These are phyloP conservation scores for Meteorus colon DNA, from an alignment of 2,888 invertebrate genomes.

Conservation along the genomic window DNA sequence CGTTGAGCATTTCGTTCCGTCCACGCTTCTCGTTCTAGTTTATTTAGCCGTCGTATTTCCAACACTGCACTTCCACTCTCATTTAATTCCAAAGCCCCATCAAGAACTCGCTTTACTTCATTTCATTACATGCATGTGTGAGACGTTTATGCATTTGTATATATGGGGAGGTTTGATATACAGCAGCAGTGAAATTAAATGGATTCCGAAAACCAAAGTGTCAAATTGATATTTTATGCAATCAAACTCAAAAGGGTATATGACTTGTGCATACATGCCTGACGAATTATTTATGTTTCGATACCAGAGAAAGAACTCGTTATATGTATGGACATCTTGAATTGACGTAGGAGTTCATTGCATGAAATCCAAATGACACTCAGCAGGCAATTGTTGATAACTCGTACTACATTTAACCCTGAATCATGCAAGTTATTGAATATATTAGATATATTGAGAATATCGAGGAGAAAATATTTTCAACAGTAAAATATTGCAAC, in stretches of 20 bases:
- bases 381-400: too few species aligned
- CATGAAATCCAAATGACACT: too few species aligned
- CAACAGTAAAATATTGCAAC: too few species aligned
- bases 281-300: neutral
- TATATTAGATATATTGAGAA: too few species aligned
- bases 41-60: constrained; percentile 55
- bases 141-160: neutral
- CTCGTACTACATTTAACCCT: too few species aligned
- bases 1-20: constrained; percentile 55
- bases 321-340: too few species aligned
- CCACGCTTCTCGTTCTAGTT: constrained; percentile 56
- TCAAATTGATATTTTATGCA: constrained; percentile 26
- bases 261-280: too few species aligned
- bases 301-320: too few species aligned
- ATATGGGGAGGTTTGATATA: constrained; percentile 8
- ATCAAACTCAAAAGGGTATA: constrained; percentile 9
- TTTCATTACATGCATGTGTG: constrained; percentile 9
- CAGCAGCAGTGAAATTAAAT: constrained; percentile 24
- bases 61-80: constrained; percentile 34
- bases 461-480: too few species aligned
- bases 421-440: too few species aligned
- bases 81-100: constrained; percentile 30
- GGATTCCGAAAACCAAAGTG: constrained; percentile 22
- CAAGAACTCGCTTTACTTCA: constrained; percentile 25
- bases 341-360: too few species aligned